Conservation (phyloP, 53 echinoderm and acorn worm genomes). For the Glandiceps talaboti region DNA sequence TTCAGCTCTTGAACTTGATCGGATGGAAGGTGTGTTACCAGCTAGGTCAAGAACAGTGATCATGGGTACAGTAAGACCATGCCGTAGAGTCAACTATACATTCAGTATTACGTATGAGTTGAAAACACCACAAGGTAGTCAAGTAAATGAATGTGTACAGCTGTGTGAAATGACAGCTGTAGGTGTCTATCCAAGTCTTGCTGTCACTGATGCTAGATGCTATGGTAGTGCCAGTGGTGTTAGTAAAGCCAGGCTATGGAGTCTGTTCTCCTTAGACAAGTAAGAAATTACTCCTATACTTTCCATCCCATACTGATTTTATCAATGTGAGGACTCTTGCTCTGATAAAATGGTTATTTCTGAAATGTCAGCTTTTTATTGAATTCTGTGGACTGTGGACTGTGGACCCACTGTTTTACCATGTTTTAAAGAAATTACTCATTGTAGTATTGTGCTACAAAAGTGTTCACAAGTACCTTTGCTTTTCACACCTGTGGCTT, state of each 20-base stretch:
- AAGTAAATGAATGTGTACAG: neutral
- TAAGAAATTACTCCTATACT: too few species aligned
- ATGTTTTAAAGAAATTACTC: too few species aligned
- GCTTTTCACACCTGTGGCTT: too few species aligned
- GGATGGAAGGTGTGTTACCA: slow-evolving; percentile 48
- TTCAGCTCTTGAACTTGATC: slow-evolving; percentile 57
- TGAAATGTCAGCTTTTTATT: too few species aligned
- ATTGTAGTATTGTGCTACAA: too few species aligned
- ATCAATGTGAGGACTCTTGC: too few species aligned
- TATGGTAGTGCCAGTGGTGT: slow-evolving; percentile 92
- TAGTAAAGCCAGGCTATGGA: slow-evolving; percentile 95
- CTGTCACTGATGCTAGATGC: slow-evolving; percentile 92
- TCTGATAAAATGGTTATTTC: too few species aligned
- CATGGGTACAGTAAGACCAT: slow-evolving; percentile 65
- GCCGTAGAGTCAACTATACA: slow-evolving; percentile 51
- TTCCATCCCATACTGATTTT: too few species aligned
- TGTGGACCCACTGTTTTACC: too few species aligned
- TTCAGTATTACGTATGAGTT: slow-evolving; percentile 75
- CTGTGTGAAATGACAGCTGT: slow-evolving; percentile 60
- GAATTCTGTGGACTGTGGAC: too few species aligned
- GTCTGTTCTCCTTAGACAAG: slow-evolving; percentile 81
- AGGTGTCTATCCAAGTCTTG: slow-evolving; percentile 77
- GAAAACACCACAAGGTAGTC: slow-evolving; percentile 23
- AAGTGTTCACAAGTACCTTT: too few species aligned
- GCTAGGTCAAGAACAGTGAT: slow-evolving; percentile 73